Percentiles rank a stretch among this genome's conserved stretches.
Evolutionary conservation across 2,113 vertebrate genomes (phyloP).

Genomic region (Pseudorectes ferrugineus): DNA sequence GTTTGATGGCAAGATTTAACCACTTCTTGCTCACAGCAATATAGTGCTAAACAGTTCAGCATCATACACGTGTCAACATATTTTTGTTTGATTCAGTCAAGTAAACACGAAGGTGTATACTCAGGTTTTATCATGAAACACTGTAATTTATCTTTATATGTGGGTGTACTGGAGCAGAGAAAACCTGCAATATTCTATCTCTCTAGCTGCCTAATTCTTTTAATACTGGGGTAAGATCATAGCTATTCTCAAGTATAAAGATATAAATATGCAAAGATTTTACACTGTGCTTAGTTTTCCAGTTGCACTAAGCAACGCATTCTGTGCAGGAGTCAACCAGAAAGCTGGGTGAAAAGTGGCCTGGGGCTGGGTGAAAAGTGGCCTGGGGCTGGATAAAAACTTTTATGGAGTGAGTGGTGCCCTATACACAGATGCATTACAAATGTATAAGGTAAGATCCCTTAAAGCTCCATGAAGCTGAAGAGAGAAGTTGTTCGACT

Average conservation of each 20-base stretch:
- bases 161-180: not conserved
- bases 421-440: not conserved
- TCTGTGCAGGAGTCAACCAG: not conserved
- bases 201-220: not conserved
- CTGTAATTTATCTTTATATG: not conserved
- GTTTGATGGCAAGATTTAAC: not conserved
- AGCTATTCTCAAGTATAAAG: not conserved
- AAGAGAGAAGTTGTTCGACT: not conserved
- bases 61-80: not conserved
- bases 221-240: not conserved
- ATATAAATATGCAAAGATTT: not conserved
- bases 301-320: not conserved
- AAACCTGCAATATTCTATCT: not conserved
- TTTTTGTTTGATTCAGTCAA: not conserved
- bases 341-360: not conserved
- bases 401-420: not conserved
- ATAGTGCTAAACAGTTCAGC: not conserved
- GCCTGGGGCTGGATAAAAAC: not conserved
- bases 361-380: not conserved
- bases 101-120: not conserved
- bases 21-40: not conserved
- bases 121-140: not conserved
- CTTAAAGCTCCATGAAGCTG: not conserved
- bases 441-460: not conserved
- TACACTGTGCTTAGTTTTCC: not conserved